Percentiles rank a stretch among this genome's conserved stretches.
Conservation (phyloP, 2,888 invertebrate species). For the Cryptosula pallasiana region DNA sequence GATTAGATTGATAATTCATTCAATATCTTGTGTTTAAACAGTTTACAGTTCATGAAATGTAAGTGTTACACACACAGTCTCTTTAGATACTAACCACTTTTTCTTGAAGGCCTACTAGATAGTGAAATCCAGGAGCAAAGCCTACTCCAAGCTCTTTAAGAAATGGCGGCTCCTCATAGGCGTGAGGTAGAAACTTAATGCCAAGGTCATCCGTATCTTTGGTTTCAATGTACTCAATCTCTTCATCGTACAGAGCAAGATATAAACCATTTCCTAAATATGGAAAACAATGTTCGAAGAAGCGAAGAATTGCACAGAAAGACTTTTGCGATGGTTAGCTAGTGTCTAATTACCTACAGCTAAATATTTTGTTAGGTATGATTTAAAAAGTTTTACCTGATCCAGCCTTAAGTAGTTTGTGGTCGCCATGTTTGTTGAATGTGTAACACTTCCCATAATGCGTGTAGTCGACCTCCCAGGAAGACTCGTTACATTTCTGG, state of each 20-base stretch:
- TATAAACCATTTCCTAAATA: not conserved
- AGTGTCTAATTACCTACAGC: not conserved
- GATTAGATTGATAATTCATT: no score
- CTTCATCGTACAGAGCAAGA: not conserved
- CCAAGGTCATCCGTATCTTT: not conserved
- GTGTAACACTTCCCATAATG: not conserved
- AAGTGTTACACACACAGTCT: no score
- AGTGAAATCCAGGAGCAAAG: not conserved
- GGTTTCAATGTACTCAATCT: not conserved
- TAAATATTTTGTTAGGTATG: not conserved
- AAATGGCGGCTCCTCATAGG: not conserved
- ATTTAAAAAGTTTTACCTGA: not conserved
- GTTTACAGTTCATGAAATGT: no score
- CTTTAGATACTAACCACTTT: not conserved
- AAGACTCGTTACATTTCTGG: not conserved
- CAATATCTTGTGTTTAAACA: no score
- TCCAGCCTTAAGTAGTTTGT: not conserved
- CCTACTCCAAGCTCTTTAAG: not conserved
- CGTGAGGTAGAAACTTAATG: not conserved
- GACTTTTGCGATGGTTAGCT: no score
- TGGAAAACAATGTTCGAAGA: not conserved
- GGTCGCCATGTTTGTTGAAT: not conserved
- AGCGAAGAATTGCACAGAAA: not conserved
- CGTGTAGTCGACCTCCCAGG: not conserved
- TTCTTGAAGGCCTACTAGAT: not conserved